Evolutionary conservation across 2,113 vertebrate genomes (phyloP).

Genomic region (Sclerurus mexicanus): DNA sequence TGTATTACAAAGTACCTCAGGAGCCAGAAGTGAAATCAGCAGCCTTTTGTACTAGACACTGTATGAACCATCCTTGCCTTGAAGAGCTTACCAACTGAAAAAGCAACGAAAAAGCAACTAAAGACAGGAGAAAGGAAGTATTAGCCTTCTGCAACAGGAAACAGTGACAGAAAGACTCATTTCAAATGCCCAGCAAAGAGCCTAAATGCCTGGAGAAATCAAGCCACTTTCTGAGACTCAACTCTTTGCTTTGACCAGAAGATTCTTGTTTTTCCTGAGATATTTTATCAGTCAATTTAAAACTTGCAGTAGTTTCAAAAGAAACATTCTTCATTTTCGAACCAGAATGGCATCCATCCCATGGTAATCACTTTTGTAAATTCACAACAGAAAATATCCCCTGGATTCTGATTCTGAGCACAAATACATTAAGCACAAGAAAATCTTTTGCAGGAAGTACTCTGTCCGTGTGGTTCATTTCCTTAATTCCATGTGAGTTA

Average conservation of each 20-base stretch:
- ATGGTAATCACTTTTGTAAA: background rate
- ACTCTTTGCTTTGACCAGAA: background rate
- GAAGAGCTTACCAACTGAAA: background rate
- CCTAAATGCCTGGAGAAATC: background rate
- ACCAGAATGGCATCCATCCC: background rate
- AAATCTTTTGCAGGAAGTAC: background rate
- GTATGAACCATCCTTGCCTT: background rate
- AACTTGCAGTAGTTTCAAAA: background rate
- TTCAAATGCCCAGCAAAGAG: background rate
- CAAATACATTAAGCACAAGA: background rate
- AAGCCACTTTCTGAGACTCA: background rate
- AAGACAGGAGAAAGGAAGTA: background rate
- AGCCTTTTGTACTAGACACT: background rate
- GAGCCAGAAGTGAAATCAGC: constrained; percentile 12
- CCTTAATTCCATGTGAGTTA: background rate
- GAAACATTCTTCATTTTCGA: background rate
- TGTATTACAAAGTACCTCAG: background rate
- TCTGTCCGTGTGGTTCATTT: background rate
- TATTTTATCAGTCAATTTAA: background rate
- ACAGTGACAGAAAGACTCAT: background rate
- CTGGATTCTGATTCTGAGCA: background rate
- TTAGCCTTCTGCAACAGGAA: background rate
- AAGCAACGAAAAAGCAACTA: background rate
- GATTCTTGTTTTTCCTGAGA: background rate
- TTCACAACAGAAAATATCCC: background rate